phyloP scores from a whole-genome alignment of 2,113 vertebrate species.

The Reinhardtius hippoglossoides region DNA sequence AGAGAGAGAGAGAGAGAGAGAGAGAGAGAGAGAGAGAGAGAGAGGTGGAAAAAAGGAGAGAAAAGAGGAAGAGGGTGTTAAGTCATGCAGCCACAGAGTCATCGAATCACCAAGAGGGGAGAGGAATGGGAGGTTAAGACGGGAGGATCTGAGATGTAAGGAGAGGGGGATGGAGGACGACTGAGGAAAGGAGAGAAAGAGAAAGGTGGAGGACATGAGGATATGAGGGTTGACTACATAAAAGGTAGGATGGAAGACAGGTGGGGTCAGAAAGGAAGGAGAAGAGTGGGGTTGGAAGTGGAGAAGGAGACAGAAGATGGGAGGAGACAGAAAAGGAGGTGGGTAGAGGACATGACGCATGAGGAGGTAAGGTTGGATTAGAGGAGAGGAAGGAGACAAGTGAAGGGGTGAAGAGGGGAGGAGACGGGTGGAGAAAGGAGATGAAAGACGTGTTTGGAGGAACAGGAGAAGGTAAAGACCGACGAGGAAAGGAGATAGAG shows the following conservation, averaged over 20 bases:
- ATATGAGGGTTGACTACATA: slow-evolving; percentile 7
- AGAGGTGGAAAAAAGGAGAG: slow-evolving; percentile 12
- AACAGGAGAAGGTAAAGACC: not conserved
- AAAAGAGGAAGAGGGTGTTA: slow-evolving; percentile 52
- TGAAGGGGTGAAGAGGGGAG: not conserved
- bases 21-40: no score
- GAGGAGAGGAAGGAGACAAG: not conserved
- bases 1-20: no score
- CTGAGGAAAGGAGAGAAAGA: not conserved
- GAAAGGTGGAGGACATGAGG: not conserved
- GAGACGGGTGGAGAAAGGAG: not conserved
- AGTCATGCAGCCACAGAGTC: no score
- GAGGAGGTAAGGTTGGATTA: no score
- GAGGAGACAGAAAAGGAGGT: not conserved
- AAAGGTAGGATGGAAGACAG: slow-evolving; percentile 14
- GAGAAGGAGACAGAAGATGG: not conserved
- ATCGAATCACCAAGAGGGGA: not conserved
- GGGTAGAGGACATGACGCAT: no score
- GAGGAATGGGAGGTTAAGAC: no score
- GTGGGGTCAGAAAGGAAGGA: not conserved
- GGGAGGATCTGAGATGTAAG: not conserved
- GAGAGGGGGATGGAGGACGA: slow-evolving; percentile 21
- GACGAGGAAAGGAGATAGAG: not conserved
- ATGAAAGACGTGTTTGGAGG: not conserved
- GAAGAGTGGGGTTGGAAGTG: not conserved